Evolutionary conservation across 2,888 invertebrate species (phyloP).

Genomic region (Camponotus fellah): DNA sequence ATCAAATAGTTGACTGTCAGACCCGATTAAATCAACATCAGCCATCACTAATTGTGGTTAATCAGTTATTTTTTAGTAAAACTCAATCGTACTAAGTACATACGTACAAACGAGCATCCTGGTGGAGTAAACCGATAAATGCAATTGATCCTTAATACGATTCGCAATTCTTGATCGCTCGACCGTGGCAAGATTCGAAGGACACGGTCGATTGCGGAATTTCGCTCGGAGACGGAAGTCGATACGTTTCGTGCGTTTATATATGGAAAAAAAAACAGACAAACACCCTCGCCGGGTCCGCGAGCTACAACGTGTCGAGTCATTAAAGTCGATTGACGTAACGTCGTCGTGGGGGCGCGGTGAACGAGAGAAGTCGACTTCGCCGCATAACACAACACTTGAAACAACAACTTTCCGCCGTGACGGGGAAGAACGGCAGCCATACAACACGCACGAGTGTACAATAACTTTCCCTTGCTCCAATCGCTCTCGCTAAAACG

Average conservation of each 20-base stretch:
- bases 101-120: neutral
- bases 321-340: slow-evolving; percentile 76
- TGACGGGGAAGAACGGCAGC: slow-evolving; percentile 52
- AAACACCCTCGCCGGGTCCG: slow-evolving; percentile 42
- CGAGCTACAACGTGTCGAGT: slow-evolving; percentile 64
- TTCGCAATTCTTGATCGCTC: neutral
- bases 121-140: neutral
- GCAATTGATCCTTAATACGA: neutral
- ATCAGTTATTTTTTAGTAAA: neutral
- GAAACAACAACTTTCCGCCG: slow-evolving; percentile 59
- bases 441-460: slow-evolving; percentile 58
- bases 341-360: slow-evolving; percentile 82
- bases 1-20: neutral
- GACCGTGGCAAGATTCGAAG: slow-evolving; percentile 7
- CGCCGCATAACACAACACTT: slow-evolving; percentile 68
- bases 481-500: slow-evolving; percentile 73
- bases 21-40: neutral
- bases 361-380: slow-evolving; percentile 70
- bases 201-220: slow-evolving; percentile 21
- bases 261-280: slow-evolving; percentile 4
- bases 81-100: neutral
- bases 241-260: slow-evolving; percentile 50
- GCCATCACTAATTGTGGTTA: neutral
- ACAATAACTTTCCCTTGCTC: slow-evolving; percentile 74
- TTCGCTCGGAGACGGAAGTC: slow-evolving; percentile 17